These are phyloP conservation scores for Pseudocheirus occidentalis DNA, from an alignment of 2,797 vertebrate genomes.

Conservation along the genomic window DNA sequence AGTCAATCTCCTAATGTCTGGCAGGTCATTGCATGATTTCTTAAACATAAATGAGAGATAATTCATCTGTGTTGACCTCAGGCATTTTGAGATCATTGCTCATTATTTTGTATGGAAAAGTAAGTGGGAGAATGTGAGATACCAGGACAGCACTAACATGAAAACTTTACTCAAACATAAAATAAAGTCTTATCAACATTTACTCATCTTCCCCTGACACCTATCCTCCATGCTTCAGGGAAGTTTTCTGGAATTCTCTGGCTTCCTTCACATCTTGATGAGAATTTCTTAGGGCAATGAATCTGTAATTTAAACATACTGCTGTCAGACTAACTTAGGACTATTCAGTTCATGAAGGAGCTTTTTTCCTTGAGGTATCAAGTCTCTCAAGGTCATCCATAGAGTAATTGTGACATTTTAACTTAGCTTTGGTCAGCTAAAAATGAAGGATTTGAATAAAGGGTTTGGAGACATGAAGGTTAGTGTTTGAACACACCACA, in stretches of 20 bases:
- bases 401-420: slow-evolving; percentile 53
- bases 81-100: neutral
- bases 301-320: slow-evolving; percentile 77
- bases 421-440: slow-evolving; percentile 20
- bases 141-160: neutral
- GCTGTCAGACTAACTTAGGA: slow-evolving; percentile 80
- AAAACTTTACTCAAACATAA: slow-evolving; percentile 4
- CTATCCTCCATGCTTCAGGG: slow-evolving; percentile 62
- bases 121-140: neutral
- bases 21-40: neutral
- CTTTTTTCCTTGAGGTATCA: slow-evolving; percentile 78
- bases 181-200: slow-evolving; percentile 66
- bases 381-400: slow-evolving; percentile 69
- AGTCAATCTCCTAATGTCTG: neutral
- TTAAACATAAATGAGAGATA: neutral
- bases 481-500: neutral
- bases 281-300: slow-evolving; percentile 73
- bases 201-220: slow-evolving; percentile 62
- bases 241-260: slow-evolving; percentile 55
- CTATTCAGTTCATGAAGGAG: slow-evolving; percentile 64
- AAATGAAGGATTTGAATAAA: slow-evolving; percentile 19
- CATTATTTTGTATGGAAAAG: neutral
- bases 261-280: slow-evolving; percentile 70
- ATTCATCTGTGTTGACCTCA: neutral
- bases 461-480: neutral